These are phyloP conservation scores for Varanus salvator DNA, from an alignment of 2,113 vertebrate species.

Conservation along the genomic window DNA sequence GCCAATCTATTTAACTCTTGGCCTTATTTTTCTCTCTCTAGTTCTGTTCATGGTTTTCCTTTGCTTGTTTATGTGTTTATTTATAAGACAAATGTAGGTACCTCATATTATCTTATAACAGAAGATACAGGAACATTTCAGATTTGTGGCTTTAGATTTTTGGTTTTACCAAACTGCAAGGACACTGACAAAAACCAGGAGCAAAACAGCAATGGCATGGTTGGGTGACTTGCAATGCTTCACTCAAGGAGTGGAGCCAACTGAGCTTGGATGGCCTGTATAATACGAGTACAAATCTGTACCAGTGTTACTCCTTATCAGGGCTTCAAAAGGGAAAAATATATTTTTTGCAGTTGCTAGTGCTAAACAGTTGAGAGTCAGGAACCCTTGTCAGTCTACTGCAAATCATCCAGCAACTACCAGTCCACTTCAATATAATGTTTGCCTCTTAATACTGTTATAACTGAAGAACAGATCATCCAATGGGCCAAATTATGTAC, in stretches of 20 bases:
- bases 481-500: background rate
- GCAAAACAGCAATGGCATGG: background rate
- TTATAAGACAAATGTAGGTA: background rate
- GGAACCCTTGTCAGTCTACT: background rate
- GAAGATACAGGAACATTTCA: background rate
- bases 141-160: background rate
- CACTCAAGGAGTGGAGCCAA: background rate
- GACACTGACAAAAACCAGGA: background rate
- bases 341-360: background rate
- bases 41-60: background rate
- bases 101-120: background rate
- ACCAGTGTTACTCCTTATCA: background rate
- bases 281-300: background rate
- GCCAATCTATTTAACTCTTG: background rate
- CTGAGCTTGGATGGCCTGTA: background rate
- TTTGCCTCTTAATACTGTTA: background rate
- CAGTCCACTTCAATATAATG: background rate
- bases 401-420: background rate
- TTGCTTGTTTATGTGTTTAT: background rate
- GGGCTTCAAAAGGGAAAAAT: background rate
- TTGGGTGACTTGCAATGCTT: background rate
- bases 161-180: background rate
- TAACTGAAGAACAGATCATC: too few relatives aligned
- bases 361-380: background rate
- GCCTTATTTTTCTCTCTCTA: too few relatives aligned